Percentiles rank a stretch among this genome's conserved stretches.
Conservation (phyloP, 2,113 vertebrate species). For the Pardalotus punctatus region DNA sequence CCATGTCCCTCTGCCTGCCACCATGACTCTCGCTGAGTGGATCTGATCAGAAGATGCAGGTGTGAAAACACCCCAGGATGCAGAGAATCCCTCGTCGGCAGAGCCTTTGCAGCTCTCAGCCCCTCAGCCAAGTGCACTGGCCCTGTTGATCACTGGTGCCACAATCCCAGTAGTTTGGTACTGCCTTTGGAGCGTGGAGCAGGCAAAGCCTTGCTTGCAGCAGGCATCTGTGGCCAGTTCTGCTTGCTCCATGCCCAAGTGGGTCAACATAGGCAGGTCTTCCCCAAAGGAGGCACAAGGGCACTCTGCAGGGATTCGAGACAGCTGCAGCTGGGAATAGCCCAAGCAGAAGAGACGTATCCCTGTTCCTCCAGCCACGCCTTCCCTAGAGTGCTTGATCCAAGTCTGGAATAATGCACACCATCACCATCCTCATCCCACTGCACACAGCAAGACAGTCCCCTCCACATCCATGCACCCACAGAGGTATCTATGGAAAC, state of each 20-base stretch:
- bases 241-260: not conserved
- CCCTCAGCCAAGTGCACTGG: not conserved
- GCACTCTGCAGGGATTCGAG: not conserved
- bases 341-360: not conserved
- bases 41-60: not conserved
- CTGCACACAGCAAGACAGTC: not conserved
- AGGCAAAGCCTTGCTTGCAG: not conserved
- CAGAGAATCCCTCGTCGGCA: not conserved
- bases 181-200: not conserved
- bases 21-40: not conserved
- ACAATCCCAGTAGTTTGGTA: not conserved
- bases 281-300: not conserved
- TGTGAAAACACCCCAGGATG: not conserved
- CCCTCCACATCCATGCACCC: not conserved
- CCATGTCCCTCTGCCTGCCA: not conserved
- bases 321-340: not conserved
- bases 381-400: not conserved
- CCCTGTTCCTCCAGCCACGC: not conserved
- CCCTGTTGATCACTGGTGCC: fast-evolving
- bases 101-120: not conserved
- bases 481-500: not conserved
- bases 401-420: not conserved
- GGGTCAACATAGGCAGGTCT: not conserved
- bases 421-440: not conserved
- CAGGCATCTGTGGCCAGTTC: not conserved